Conservation (phyloP, 2,797 vertebrate species). For the Hoplostethus atlanticus region DNA sequence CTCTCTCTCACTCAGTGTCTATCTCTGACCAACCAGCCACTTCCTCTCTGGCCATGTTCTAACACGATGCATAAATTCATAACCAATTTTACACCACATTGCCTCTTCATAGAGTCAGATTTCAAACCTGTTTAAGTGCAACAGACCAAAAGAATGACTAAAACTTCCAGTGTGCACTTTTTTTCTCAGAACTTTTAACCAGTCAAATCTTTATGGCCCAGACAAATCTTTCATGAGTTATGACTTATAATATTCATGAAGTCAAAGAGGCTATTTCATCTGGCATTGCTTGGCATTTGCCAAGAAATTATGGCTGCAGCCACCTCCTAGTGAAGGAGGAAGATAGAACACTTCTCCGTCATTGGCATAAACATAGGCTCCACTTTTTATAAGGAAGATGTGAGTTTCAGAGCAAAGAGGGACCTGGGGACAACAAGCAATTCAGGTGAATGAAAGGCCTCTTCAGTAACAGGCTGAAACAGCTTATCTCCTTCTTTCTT, state of each 20-base stretch:
- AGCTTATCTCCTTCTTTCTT: background rate
- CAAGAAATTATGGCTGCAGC: conserved; percentile 28
- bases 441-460: background rate
- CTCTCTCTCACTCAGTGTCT: conserved; percentile 9
- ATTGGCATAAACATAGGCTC: conserved; percentile 20
- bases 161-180: conserved; percentile 23
- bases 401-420: conserved; percentile 12
- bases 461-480: background rate
- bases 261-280: conserved; percentile 51
- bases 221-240: conserved; percentile 52
- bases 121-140: conserved; percentile 68
- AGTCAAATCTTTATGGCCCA: conserved; percentile 60
- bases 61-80: conserved; percentile 74
- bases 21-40: conserved; percentile 19
- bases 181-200: conserved; percentile 67
- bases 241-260: conserved; percentile 56
- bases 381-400: conserved; percentile 17
- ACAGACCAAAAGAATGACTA: conserved; percentile 57
- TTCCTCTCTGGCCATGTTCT: conserved; percentile 55
- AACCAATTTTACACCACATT: conserved; percentile 81
- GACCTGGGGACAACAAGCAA: background rate
- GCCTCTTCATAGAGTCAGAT: conserved; percentile 52
- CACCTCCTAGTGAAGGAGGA: conserved; percentile 6
- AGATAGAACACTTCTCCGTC: conserved; percentile 25
- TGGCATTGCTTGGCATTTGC: conserved; percentile 28